Evolutionary conservation across 1,140 invertebrate species (phyloP).

Genomic region (Aphelinus atriplicis): DNA sequence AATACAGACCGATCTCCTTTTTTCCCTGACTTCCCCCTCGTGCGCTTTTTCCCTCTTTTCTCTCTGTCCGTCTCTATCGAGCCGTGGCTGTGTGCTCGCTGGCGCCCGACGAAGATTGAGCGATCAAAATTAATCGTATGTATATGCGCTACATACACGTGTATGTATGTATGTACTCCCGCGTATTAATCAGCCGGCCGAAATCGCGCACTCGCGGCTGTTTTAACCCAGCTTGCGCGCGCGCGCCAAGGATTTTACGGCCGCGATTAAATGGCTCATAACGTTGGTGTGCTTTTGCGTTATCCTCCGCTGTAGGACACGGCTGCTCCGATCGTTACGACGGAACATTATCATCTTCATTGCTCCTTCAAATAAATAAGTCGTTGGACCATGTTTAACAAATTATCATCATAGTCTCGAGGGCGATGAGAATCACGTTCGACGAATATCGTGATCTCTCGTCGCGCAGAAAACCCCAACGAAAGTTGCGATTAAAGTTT

Average conservation of each 20-base stretch:
- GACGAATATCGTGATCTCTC: too few species aligned
- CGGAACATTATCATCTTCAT: too few species aligned
- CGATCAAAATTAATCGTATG: conserved; percentile 22
- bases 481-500: too few species aligned
- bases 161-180: neutral
- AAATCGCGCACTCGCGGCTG: neutral
- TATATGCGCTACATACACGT: too few species aligned
- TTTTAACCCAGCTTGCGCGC: neutral
- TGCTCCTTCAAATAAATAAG: too few species aligned
- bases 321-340: too few species aligned
- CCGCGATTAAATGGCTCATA: neutral
- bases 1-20: conserved; percentile 1
- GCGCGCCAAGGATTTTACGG: neutral
- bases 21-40: neutral
- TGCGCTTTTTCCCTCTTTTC: neutral
- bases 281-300: neutral
- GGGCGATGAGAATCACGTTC: too few species aligned
- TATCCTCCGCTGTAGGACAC: too few species aligned
- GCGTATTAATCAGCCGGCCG: conserved; percentile 4
- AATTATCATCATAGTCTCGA: too few species aligned
- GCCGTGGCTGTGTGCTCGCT: neutral
- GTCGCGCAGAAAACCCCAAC: too few species aligned
- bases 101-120: neutral
- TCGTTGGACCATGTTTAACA: too few species aligned
- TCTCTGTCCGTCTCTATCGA: neutral